Evolutionary conservation across 2,888 invertebrate genomes (phyloP).

Genomic region (Zele albiditarsus): DNA sequence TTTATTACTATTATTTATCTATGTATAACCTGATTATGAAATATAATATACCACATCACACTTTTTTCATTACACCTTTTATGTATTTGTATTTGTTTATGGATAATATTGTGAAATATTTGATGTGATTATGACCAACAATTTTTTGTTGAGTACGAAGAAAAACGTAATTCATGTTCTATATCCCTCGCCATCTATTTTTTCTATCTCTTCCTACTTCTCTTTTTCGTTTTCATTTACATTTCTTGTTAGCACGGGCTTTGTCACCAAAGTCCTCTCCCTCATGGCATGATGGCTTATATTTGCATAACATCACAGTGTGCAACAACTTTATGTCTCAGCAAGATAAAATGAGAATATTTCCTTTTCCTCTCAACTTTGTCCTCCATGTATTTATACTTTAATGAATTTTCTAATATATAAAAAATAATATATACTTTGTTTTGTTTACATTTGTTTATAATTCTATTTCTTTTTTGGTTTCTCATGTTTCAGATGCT

Average conservation of each 20-base stretch:
- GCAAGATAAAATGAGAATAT: not conserved
- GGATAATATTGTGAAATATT: too few species aligned
- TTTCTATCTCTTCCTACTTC: not conserved
- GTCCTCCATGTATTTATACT: not conserved
- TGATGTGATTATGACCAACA: too few species aligned
- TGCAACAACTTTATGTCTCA: not conserved
- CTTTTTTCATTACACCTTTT: too few species aligned
- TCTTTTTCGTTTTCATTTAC: not conserved
- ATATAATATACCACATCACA: too few species aligned
- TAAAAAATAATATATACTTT: not conserved
- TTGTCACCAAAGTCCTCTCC: not conserved
- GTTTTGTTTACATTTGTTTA: not conserved
- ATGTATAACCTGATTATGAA: too few species aligned
- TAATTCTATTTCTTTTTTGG: constrained; percentile 12
- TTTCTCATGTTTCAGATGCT: constrained; percentile 52
- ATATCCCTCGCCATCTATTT: not conserved
- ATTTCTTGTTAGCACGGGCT: not conserved
- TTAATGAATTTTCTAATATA: not conserved
- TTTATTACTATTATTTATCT: too few species aligned
- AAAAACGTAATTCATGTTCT: too few species aligned
- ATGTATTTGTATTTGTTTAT: too few species aligned
- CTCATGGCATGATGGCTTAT: not conserved
- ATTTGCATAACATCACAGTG: not conserved
- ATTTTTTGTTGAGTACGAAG: too few species aligned
- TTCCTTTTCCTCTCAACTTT: not conserved